Conservation (phyloP, 2,888 invertebrate genomes). For the Microctonus brassicae region DNA sequence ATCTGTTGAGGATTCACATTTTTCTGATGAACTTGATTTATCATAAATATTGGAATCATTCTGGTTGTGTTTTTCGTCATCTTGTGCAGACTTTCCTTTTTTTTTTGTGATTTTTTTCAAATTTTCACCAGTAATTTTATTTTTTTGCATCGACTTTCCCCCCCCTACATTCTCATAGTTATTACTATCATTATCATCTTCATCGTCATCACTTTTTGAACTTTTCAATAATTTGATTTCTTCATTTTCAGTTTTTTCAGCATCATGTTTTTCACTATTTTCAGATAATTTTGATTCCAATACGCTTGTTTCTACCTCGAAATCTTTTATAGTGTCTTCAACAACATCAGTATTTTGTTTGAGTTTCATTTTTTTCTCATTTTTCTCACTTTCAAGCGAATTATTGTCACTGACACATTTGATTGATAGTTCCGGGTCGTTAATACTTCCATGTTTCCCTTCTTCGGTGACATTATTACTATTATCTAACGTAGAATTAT, state of each 20-base stretch:
- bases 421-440: constrained; percentile 63
- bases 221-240: no score
- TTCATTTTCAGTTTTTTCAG: constrained; percentile 32
- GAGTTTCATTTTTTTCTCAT: constrained; percentile 48
- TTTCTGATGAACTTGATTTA: no score
- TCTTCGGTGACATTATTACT: no score
- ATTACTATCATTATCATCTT: constrained; percentile 27
- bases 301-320: constrained; percentile 57
- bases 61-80: no score
- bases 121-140: not conserved
- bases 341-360: constrained; percentile 63
- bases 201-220: no score
- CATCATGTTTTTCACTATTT: constrained; percentile 30
- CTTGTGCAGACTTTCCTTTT: no score
- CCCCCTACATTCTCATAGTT: constrained; percentile 15
- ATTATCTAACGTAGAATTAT: no score
- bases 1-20: no score
- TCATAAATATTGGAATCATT: no score
- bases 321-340: constrained; percentile 61
- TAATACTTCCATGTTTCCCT: constrained; percentile 55
- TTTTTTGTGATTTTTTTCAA: no score
- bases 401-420: constrained; percentile 66
- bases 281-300: constrained; percentile 57
- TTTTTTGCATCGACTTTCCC: not conserved
- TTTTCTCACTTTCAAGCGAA: constrained; percentile 53